Evolutionary conservation across 2,113 vertebrate genomes (phyloP).

Genomic region (Mesocricetus auratus): DNA sequence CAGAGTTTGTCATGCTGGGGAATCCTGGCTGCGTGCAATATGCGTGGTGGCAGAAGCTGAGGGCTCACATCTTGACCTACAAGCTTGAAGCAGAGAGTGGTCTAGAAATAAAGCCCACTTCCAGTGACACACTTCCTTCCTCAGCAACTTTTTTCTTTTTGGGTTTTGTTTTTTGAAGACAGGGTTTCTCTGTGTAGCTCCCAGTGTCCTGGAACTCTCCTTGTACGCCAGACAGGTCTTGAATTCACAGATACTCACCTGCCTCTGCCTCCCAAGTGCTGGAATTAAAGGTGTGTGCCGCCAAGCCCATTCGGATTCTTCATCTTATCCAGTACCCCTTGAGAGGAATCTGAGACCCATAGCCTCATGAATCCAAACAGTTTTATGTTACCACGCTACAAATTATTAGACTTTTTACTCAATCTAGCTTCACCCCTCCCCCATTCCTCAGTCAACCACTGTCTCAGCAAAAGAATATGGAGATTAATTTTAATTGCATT

Average conservation of each 20-base stretch:
- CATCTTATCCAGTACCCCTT: no score
- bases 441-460: not conserved
- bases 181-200: no score
- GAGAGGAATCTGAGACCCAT: not conserved
- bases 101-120: not conserved
- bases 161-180: no score
- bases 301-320: no score
- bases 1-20: not conserved
- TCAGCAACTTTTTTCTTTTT: not conserved
- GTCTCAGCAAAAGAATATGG: not conserved
- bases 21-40: not conserved
- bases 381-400: accelerated
- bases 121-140: not conserved
- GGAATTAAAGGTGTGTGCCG: no score
- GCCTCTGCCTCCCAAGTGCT: no score
- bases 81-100: not conserved
- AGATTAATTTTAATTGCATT: not conserved
- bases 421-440: not conserved
- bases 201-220: no score
- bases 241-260: no score
- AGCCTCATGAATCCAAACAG: not conserved
- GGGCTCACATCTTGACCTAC: not conserved
- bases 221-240: no score
- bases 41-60: not conserved
- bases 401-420: not conserved